Conservation (phyloP, 2,888 invertebrate genomes). For the Drosophila kambysellisi region DNA sequence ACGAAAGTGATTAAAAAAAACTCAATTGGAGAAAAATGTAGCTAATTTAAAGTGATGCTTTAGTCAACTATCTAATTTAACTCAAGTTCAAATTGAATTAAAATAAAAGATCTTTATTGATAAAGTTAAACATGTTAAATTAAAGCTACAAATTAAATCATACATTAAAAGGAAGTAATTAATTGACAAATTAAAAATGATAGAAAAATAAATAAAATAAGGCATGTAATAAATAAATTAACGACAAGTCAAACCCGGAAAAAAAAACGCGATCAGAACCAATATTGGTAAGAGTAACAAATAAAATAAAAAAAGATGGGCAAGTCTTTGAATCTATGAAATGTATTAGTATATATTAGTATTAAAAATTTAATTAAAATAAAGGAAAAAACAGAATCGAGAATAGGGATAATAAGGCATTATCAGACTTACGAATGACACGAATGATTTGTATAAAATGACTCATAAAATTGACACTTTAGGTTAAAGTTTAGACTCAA, state of each 20-base stretch:
- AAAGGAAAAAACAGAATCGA: no score
- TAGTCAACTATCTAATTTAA: background rate
- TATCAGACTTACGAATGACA: background rate
- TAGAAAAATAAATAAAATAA: background rate
- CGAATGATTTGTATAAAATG: background rate
- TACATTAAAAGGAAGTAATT: background rate
- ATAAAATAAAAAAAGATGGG: background rate
- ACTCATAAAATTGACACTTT: background rate
- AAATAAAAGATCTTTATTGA: background rate
- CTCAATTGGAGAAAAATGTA: background rate
- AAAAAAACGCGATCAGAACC: background rate
- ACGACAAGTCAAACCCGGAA: background rate
- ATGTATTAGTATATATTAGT: background rate
- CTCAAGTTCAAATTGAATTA: background rate
- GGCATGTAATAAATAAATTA: background rate
- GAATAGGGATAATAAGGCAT: background rate
- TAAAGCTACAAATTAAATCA: background rate
- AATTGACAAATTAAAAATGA: background rate
- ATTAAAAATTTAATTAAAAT: background rate
- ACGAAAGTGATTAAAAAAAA: background rate
- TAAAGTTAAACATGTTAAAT: background rate
- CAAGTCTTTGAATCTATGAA: background rate
- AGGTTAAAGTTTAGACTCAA: background rate
- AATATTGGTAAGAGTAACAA: background rate
- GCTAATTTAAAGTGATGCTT: background rate